Percentiles rank a stretch among this genome's conserved stretches.
Evolutionary conservation across 2,113 vertebrate species (phyloP).

Genomic region (Microtus ochrogaster): DNA sequence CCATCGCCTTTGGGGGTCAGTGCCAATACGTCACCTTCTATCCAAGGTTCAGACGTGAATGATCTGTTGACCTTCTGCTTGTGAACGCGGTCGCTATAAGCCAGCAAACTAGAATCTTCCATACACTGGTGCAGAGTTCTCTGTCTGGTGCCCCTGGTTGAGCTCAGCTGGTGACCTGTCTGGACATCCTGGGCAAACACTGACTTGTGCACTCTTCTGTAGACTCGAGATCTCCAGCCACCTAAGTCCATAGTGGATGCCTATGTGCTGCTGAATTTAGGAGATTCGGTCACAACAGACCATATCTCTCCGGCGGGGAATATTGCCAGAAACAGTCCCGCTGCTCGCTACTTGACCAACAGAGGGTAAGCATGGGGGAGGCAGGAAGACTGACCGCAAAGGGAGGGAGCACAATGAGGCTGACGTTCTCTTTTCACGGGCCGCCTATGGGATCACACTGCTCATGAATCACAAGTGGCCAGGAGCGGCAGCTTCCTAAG

Average conservation of each 20-base stretch:
- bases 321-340: slow-evolving; percentile 96
- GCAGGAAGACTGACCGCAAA: background rate
- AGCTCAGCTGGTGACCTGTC: background rate
- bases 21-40: background rate
- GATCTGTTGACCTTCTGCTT: background rate
- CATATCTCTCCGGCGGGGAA: slow-evolving; percentile 99
- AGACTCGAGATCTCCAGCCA: slow-evolving; percentile 90
- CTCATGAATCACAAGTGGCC: background rate
- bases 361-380: slow-evolving; percentile 89
- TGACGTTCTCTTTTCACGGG: background rate
- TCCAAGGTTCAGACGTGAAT: background rate
- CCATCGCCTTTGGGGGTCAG: background rate
- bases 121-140: background rate
- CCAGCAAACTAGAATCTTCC: background rate
- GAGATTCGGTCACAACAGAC: slow-evolving; percentile 98
- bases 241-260: slow-evolving; percentile 91
- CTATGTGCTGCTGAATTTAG: slow-evolving; percentile 94
- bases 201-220: slow-evolving; percentile 50
- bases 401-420: background rate
- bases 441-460: background rate
- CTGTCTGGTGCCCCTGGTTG: background rate
- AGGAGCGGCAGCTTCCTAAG: background rate
- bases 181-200: background rate
- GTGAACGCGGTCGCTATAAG: background rate
- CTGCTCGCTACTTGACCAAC: slow-evolving; percentile 93